A percentile compares a stretch with the other conserved stretches of the same genome.
Conservation (phyloP, 2,888 invertebrate genomes). For the Drosophila pseudotalamancana region DNA sequence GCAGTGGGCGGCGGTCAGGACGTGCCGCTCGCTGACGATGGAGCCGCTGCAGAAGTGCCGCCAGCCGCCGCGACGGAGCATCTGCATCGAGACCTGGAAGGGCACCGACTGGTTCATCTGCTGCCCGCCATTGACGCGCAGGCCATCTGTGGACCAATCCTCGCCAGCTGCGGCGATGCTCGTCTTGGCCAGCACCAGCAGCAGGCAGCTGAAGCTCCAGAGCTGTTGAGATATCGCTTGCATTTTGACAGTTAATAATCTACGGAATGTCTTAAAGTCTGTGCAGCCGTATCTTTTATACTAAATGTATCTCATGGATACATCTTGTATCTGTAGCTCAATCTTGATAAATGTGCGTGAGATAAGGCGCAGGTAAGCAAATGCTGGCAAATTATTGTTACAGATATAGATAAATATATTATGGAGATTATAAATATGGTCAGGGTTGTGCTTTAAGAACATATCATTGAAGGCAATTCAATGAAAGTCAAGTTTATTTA, state of each 20-base stretch:
- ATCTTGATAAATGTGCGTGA: background rate
- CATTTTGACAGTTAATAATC: conserved; percentile 18
- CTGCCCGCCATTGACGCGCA: conserved; percentile 78
- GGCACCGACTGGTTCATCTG: conserved; percentile 73
- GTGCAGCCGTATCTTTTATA: conserved; percentile 17
- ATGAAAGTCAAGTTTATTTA: background rate
- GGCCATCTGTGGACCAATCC: no score
- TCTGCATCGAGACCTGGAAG: conserved; percentile 82
- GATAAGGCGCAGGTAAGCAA: conserved; percentile 1
- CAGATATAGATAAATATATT: background rate
- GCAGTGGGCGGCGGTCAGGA: conserved; percentile 84
- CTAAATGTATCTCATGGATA: conserved; percentile 2
- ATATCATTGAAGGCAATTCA: background rate
- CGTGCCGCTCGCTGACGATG: conserved; percentile 77
- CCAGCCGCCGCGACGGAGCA: conserved; percentile 68
- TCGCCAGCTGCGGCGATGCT: background rate
- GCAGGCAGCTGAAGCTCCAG: background rate
- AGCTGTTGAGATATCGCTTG: conserved; percentile 4
- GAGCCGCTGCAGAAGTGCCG: conserved; percentile 83
- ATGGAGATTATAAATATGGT: background rate
- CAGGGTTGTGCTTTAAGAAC: background rate
- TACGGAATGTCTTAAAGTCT: conserved; percentile 3
- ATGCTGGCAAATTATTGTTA: background rate
- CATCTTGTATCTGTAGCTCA: conserved; percentile 31
- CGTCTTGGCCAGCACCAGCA: background rate